Base-by-base conservation (phyloP, 2,888 invertebrate genomes). In the Tridacna crocea region DNA sequence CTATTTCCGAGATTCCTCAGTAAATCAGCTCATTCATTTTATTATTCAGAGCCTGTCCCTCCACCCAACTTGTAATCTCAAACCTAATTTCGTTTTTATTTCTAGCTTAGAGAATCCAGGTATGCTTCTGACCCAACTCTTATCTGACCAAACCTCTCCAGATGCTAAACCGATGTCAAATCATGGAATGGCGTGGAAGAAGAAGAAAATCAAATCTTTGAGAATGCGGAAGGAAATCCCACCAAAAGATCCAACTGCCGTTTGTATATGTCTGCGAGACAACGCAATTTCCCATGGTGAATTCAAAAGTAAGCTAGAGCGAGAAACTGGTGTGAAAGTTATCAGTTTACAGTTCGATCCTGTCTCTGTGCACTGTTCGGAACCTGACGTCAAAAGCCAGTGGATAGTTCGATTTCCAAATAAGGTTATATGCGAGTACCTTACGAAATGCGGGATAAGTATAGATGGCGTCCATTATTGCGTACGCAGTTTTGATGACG, bases 401-500 rank as follows among this genome's bases (percentile, higher is more conserved):
- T 91, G 90, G 90, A 84, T 90, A 58, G 76, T 88, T 22, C 80
- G 85, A 15, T 82, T 90, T 65, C 72, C 73, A 24, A 84, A 89
- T 68, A 61, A 72, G 15, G 63, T 81, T 13, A 75, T 80, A 10
- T 79, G 88, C 48, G 82, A 87, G 17, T 48, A 75, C 13, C 70
- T 89, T 10, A 47, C 85, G 0, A 60, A 77, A 12, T 76, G 73
- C 47, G 90, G 90, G 10, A 26, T 90, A 26, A 66, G 63, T 19
- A 81, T 88, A 13, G 80, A 85, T n/a, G 89, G 85, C 8, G 82
- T 86, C 0, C 79, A 75, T 51, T 75, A 82, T 8, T 77, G 79
- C 13, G 88, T 90, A 4, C 82, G 87, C 11, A 72, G 77, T 58
- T 85, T 84, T 68, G 89, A 89, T 79, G 87, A 89, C 72, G 82